Percentiles rank a stretch among this genome's conserved stretches.
phyloP scores from a whole-genome alignment of 2,113 vertebrate species.

The Leucosticte australis region DNA sequence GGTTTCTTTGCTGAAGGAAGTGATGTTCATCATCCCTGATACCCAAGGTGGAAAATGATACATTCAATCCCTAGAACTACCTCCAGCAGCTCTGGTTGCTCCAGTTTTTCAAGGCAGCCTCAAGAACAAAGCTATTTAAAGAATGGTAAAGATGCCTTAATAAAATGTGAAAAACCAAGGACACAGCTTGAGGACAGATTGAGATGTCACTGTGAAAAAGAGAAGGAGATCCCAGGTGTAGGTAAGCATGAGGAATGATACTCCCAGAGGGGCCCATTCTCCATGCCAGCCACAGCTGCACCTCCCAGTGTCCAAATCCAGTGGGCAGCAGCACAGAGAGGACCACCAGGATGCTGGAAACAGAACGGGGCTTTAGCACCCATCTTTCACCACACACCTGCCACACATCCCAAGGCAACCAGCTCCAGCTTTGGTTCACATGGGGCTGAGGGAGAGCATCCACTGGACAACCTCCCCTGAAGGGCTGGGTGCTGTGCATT shows the following conservation, averaged over 20 bases:
- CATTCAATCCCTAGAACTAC: background rate
- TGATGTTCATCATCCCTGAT: background rate
- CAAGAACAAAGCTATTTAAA: conserved; percentile 24
- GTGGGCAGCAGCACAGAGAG: accelerated
- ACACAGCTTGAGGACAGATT: background rate
- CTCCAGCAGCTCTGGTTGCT: background rate
- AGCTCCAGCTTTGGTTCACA: background rate
- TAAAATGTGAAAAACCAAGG: background rate
- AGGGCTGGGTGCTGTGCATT: background rate
- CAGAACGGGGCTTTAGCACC: background rate
- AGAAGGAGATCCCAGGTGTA: background rate
- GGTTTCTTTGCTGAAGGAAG: background rate
- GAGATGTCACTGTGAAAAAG: background rate
- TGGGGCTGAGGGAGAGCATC: background rate
- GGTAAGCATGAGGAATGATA: accelerated
- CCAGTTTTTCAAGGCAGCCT: background rate
- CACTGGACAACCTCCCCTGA: background rate
- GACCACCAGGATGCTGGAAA: background rate
- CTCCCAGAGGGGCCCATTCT: background rate
- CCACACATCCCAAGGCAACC: background rate
- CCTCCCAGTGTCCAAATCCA: background rate
- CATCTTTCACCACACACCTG: background rate
- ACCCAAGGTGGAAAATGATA: background rate
- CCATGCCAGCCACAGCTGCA: background rate
- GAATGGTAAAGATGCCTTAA: background rate